phyloP scores from a whole-genome alignment of 2,888 invertebrate genomes.

The Volucella zonaria region DNA sequence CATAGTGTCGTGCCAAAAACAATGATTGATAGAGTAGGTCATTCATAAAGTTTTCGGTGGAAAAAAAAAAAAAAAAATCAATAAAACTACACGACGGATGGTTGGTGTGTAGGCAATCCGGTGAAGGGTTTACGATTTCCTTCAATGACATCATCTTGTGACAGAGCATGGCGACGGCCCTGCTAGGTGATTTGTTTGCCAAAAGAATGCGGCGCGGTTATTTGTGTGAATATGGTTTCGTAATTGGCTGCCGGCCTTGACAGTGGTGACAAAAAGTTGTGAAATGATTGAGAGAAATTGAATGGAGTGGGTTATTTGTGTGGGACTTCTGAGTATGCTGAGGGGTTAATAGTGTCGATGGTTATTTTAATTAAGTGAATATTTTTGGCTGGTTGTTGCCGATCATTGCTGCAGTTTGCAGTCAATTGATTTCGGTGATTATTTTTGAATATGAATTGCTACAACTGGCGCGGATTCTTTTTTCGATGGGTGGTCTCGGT shows the following conservation, averaged over 20 bases:
- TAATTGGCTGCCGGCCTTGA: constrained; percentile 25
- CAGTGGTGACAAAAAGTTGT: constrained; percentile 25
- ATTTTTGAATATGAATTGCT: no score
- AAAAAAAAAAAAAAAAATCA: constrained; percentile 56
- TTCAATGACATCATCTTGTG: constrained; percentile 66
- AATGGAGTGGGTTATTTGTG: not conserved
- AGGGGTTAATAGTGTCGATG: no score
- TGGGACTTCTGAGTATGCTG: no score
- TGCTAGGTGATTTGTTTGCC: constrained; percentile 20
- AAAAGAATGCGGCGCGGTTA: constrained; percentile 33
- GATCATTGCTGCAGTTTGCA: no score
- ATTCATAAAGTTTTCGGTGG: constrained; percentile 1
- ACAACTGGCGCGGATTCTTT: no score
- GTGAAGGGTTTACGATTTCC: constrained; percentile 49
- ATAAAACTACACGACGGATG: constrained; percentile 17
- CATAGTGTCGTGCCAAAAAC: constrained; percentile 15
- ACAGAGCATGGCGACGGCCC: constrained; percentile 19
- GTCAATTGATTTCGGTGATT: no score
- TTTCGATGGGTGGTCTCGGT: no score
- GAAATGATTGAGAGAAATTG: not conserved
- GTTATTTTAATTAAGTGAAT: no score
- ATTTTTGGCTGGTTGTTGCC: no score
- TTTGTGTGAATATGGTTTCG: constrained; percentile 1
- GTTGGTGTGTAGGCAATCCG: not conserved
- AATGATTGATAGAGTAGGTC: constrained; percentile 69